These are phyloP conservation scores for Gobiocypris rarus DNA, from an alignment of 2,113 vertebrate species.

Conservation along the genomic window DNA sequence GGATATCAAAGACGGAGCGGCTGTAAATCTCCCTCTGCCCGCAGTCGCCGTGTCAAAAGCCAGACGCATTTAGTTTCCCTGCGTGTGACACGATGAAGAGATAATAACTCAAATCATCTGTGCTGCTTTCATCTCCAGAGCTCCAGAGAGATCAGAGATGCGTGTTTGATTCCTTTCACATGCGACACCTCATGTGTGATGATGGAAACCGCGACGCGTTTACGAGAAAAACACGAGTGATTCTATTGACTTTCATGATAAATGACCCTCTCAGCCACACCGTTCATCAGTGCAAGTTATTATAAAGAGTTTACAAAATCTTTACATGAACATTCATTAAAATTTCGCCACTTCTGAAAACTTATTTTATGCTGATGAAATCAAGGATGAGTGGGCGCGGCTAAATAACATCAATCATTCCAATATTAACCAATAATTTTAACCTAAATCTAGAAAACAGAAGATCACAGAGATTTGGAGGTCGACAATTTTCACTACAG, in stretches of 20 bases:
- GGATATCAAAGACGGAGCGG: conserved; percentile 49
- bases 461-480: too few species aligned
- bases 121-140: not conserved
- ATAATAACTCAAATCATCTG: conserved; percentile 46
- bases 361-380: not conserved
- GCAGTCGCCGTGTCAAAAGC: conserved; percentile 25
- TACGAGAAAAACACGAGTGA: not conserved
- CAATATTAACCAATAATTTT: not conserved
- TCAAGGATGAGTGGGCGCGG: not conserved
- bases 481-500: not conserved
- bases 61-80: conserved; percentile 41
- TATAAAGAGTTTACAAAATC: not conserved
- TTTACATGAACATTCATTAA: not conserved
- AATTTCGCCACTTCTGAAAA: not conserved
- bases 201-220: too few species aligned
- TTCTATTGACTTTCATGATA: not conserved
- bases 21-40: conserved; percentile 47
- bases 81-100: conserved; percentile 37
- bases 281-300: not conserved
- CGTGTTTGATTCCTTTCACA: not conserved
- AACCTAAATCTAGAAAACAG: too few species aligned
- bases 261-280: not conserved
- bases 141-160: not conserved
- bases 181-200: not conserved
- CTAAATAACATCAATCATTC: not conserved